Evolutionary conservation across 2,888 invertebrate species (phyloP).

Genomic region (Noctua fimbriata): DNA sequence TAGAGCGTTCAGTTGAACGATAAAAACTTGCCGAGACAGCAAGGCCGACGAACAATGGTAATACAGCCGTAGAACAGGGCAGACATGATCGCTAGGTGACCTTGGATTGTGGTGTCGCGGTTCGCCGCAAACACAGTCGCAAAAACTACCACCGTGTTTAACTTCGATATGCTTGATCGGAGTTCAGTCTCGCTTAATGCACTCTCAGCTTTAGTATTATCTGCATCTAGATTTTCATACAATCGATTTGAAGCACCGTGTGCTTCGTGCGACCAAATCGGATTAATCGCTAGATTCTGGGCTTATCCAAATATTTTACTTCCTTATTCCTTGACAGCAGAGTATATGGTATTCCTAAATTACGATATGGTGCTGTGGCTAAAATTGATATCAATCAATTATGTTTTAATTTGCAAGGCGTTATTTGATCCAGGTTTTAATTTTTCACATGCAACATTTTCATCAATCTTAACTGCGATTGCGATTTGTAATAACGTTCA

Average conservation of each 20-base stretch:
- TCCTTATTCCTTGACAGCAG: not conserved
- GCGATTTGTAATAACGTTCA: constrained; percentile 78
- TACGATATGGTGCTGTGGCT: not conserved
- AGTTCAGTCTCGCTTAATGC: constrained; percentile 61
- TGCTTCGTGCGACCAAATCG: constrained; percentile 6
- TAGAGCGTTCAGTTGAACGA: constrained; percentile 68
- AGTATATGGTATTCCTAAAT: not conserved
- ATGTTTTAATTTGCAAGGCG: constrained; percentile 16
- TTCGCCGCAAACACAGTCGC: constrained; percentile 77
- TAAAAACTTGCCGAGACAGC: constrained; percentile 79
- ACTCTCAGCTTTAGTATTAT: constrained; percentile 52
- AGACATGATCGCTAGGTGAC: constrained; percentile 76
- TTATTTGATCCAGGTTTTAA: constrained; percentile 36
- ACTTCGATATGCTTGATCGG: constrained; percentile 79
- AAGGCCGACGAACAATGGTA: constrained; percentile 78
- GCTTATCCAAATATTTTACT: constrained; percentile 6
- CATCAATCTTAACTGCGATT: constrained; percentile 72
- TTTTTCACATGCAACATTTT: constrained; percentile 64
- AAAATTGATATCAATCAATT: not conserved
- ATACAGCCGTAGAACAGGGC: constrained; percentile 78
- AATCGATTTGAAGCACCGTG: constrained; percentile 19
- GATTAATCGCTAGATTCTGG: not conserved
- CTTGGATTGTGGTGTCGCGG: constrained; percentile 83
- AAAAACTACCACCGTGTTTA: constrained; percentile 80
- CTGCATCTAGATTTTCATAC: constrained; percentile 46